phyloP scores from a whole-genome alignment of 2,113 vertebrate genomes.

The Ctenodactylus gundi region DNA sequence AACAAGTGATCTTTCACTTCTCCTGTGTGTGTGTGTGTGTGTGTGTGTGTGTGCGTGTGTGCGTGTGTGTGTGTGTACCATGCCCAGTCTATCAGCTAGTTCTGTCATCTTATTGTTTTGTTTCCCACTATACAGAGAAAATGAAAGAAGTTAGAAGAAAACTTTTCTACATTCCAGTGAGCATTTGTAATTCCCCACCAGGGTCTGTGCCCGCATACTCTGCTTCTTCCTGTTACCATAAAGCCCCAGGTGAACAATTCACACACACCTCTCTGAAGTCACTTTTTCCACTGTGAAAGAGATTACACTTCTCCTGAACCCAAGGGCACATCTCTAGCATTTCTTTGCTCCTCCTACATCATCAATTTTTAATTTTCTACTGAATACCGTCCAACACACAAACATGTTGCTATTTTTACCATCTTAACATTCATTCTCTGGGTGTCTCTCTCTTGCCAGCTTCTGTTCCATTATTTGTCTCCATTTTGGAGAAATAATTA shows the following conservation, averaged over 20 bases:
- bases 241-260: background rate
- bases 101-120: background rate
- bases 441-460: background rate
- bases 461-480: background rate
- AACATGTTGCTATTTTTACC: background rate
- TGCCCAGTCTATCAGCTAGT: background rate
- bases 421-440: background rate
- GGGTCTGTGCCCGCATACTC: background rate
- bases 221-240: background rate
- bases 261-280: background rate
- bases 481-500: background rate
- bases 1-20: background rate
- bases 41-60: background rate
- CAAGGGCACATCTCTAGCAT: background rate
- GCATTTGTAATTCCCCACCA: background rate
- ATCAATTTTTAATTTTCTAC: background rate
- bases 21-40: background rate
- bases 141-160: background rate
- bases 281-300: background rate
- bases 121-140: background rate
- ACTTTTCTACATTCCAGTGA: background rate
- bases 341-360: background rate
- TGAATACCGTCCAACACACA: background rate
- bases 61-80: background rate
- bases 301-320: background rate